Base-by-base conservation (phyloP, 2,888 invertebrate species). In the Agriopis marginaria region DNA sequence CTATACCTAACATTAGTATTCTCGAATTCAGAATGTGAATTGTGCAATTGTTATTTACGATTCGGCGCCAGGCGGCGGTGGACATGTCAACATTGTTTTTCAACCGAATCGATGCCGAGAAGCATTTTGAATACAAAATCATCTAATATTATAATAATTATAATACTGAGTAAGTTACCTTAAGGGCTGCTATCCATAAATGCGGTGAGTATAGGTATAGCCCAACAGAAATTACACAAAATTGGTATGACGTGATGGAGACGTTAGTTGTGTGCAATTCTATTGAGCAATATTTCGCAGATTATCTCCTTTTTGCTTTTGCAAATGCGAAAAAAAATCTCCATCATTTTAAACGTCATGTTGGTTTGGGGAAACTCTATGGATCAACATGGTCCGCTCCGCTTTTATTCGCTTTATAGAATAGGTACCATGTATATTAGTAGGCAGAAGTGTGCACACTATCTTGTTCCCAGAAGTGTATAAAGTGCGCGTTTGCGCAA, bases 111-210 rank as follows among this genome's bases (percentile, higher is more conserved):
- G 82, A 84, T 77, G 80, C 79, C 80, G 84, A 78, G 80, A 75
- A 79, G 84, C 88, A 85, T 85, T 86, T 83, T 86, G 91, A 89
- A 92, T 91, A 91, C 91, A 88, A 91, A n/a, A 92, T 90, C 86
- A 83, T 81, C 75, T 68, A 71, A 72, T 82, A 87, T 82, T 82
- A 83, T 81, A 79, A 82, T 78, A 79, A 42, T 66, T 63, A 62
- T 69, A 49, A 70, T 62, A 62, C 60, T 56, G 3, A 81, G 80
- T 12, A 12, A 51, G 42, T 8, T 17, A 17, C 60, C 10, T 11
- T 50, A 39, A 42, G 55, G 40, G 40, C 10, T 8, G 14, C 9
- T 42, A 3, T 55, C 42, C 14, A 55, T 12, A 11, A 54, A 39
- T 14, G 55, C 8, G 40, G 42, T 1, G 6, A 40, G 42, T 32